Percentiles rank a stretch among this genome's conserved stretches.
These are phyloP conservation scores for Drosophila pallidifrons DNA, from an alignment of 1,140 invertebrate genomes.

Conservation along the genomic window DNA sequence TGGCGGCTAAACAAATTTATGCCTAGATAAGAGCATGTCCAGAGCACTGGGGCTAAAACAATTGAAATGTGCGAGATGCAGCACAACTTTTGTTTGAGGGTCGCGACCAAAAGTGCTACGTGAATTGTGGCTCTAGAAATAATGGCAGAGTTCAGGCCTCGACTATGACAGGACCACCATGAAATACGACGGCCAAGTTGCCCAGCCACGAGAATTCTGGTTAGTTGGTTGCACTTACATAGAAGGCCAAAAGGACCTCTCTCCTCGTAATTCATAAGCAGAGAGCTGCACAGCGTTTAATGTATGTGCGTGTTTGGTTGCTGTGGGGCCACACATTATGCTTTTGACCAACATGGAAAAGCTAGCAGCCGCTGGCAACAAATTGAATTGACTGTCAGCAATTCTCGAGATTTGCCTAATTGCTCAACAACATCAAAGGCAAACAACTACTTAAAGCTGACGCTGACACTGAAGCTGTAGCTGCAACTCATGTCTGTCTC, in stretches of 20 bases:
- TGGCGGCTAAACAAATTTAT: constrained; percentile 45
- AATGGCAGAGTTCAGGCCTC: constrained; percentile 8
- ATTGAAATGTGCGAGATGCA: constrained; percentile 48
- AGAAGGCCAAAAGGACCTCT: constrained; percentile 11
- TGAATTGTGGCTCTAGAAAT: constrained; percentile 28
- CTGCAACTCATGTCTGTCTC: constrained; percentile 5
- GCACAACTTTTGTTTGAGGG: constrained; percentile 37
- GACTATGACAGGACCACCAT: constrained; percentile 37
- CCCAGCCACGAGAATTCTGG: constrained; percentile 11
- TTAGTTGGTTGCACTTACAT: constrained; percentile 32
- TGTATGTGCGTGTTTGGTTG: background rate
- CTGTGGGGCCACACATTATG: constrained; percentile 36
- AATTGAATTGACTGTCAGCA: constrained; percentile 48
- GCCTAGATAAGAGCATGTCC: constrained; percentile 26
- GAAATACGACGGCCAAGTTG: constrained; percentile 53
- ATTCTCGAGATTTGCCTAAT: constrained; percentile 56
- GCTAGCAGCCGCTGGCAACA: constrained; percentile 13
- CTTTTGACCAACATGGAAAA: constrained; percentile 23
- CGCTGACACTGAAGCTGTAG: background rate
- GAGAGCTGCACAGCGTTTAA: constrained; percentile 3
- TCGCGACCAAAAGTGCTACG: constrained; percentile 2
- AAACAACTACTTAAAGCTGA: constrained; percentile 19
- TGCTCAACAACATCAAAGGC: constrained; percentile 43
- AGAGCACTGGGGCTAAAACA: constrained; percentile 23
- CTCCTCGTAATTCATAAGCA: constrained; percentile 40